A percentile compares a stretch with the other conserved stretches of the same genome.
phyloP scores from a whole-genome alignment of 2,797 vertebrate species.

The Eutrigla gurnardus region DNA sequence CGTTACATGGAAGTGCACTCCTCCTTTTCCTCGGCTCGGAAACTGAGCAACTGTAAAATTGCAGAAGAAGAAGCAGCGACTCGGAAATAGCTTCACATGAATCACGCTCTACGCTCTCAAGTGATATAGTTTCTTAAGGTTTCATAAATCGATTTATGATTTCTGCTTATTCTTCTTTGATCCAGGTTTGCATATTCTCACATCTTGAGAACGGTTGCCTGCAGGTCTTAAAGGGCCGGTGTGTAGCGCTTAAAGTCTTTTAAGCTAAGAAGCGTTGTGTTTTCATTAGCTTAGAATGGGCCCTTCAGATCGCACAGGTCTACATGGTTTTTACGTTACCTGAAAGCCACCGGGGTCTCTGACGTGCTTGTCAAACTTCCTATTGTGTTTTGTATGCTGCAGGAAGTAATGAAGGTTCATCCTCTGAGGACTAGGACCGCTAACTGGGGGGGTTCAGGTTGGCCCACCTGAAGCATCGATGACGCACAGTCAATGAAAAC shows the following conservation, averaged over 20 bases:
- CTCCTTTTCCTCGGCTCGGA: conserved; percentile 3
- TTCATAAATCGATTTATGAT: neutral
- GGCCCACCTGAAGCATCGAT: too few species aligned
- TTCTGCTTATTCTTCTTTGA: neutral
- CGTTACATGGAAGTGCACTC: conserved; percentile 36
- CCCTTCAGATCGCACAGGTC: neutral
- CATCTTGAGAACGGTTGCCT: neutral
- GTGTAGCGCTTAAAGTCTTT: neutral
- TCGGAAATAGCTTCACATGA: neutral
- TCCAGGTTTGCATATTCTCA: neutral
- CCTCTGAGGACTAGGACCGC: too few species aligned
- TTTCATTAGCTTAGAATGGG: neutral
- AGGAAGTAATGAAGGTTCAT: too few species aligned
- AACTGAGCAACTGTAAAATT: conserved; percentile 3
- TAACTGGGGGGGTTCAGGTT: too few species aligned
- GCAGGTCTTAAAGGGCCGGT: neutral
- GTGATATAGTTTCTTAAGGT: neutral
- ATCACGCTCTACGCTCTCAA: neutral
- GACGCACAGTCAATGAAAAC: too few species aligned
- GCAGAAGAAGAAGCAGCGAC: neutral
- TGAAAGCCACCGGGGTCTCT: too few species aligned
- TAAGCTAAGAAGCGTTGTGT: neutral
- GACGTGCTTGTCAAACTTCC: too few species aligned
- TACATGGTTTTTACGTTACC: too few species aligned
- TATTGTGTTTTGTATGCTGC: too few species aligned